phyloP scores from a whole-genome alignment of 2,888 invertebrate species.

The Perizoma affinitatum region DNA sequence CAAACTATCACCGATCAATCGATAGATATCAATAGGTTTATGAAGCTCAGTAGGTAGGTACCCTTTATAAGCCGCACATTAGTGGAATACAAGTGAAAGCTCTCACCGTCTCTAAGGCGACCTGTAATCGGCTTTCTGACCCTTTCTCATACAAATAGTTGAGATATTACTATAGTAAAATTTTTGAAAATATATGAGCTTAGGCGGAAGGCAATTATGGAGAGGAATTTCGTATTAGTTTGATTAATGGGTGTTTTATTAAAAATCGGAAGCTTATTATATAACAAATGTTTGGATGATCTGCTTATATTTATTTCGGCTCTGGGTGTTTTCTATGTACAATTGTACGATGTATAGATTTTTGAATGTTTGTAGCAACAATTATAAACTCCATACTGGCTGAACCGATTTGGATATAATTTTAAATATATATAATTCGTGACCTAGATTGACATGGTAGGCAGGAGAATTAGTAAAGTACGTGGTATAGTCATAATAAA shows the following conservation, averaged over 20 bases:
- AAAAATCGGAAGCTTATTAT: neutral
- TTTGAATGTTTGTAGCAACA: too few species aligned
- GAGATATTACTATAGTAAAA: slow-evolving; percentile 19
- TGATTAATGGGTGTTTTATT: slow-evolving; percentile 6
- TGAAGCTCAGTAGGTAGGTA: slow-evolving; percentile 34
- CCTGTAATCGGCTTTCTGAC: slow-evolving; percentile 78
- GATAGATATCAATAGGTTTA: slow-evolving; percentile 41
- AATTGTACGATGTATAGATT: too few species aligned
- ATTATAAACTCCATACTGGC: too few species aligned
- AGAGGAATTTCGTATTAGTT: slow-evolving; percentile 16
- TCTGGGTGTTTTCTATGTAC: too few species aligned
- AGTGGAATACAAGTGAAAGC: slow-evolving; percentile 75
- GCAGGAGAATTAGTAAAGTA: too few species aligned
- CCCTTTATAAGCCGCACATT: slow-evolving; percentile 70
- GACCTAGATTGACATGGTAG: too few species aligned
- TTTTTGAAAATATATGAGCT: slow-evolving; percentile 25
- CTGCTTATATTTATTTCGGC: too few species aligned
- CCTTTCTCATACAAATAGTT: slow-evolving; percentile 50
- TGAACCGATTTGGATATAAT: too few species aligned
- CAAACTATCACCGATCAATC: slow-evolving; percentile 27
- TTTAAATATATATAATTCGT: too few species aligned
- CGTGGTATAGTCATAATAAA: too few species aligned
- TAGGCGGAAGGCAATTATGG: slow-evolving; percentile 25
- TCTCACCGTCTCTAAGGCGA: slow-evolving; percentile 66
- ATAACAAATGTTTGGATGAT: too few species aligned